These are phyloP conservation scores for Pseudoatta argentina DNA, from an alignment of 1,140 invertebrate genomes.

Conservation along the genomic window DNA sequence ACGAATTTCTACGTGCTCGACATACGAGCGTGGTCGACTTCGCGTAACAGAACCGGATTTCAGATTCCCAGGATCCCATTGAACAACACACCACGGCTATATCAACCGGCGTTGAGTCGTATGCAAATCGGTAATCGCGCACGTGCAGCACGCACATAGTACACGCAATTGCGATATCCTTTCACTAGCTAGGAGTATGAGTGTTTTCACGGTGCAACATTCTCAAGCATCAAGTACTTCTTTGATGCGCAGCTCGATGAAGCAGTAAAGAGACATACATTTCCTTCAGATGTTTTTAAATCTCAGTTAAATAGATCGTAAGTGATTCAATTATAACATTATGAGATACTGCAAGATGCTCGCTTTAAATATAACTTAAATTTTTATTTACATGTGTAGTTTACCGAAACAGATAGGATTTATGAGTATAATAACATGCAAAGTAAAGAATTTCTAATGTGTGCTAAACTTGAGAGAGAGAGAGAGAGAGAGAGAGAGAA, in stretches of 20 bases:
- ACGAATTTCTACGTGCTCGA: conserved; percentile 81
- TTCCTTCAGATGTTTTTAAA: conserved; percentile 24
- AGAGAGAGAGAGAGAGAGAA: no score
- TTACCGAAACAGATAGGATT: background rate
- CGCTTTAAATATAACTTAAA: background rate
- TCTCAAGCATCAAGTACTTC: conserved; percentile 1
- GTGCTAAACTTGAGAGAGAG: no score
- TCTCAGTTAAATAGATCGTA: conserved; percentile 19
- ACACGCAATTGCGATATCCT: conserved; percentile 43
- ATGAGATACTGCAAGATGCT: background rate
- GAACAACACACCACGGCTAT: conserved; percentile 72
- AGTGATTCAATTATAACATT: background rate
- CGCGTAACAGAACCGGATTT: conserved; percentile 69
- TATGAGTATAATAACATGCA: background rate
- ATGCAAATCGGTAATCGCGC: conserved; percentile 72
- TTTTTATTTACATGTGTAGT: background rate
- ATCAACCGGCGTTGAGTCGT: conserved; percentile 66
- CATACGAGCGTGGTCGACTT: conserved; percentile 70
- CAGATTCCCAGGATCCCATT: conserved; percentile 66
- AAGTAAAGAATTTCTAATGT: no score
- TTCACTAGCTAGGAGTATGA: background rate
- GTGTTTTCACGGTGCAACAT: conserved; percentile 7
- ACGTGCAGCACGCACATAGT: conserved; percentile 42
- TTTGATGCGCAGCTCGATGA: conserved; percentile 2
- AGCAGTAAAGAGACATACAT: background rate